Conservation (phyloP, 2,113 vertebrate species). For the Oreochromis tanganicae region DNA sequence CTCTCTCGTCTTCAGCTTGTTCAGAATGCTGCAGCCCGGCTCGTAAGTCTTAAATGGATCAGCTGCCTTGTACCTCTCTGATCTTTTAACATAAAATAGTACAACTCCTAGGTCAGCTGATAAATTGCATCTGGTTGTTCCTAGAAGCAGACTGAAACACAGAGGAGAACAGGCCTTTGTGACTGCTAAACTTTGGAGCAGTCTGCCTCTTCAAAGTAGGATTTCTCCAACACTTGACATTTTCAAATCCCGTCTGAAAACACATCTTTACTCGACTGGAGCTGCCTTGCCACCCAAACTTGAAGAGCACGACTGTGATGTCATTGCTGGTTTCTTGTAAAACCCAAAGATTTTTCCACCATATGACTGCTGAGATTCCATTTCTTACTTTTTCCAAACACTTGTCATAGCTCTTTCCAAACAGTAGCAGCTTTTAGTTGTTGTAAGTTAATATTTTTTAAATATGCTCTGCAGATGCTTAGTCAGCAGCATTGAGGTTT, state of each 20-base stretch:
- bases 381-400: not conserved
- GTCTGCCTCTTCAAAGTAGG: not conserved
- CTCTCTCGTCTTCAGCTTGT: accelerated
- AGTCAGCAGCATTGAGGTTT: not conserved
- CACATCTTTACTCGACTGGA: accelerated
- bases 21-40: not conserved
- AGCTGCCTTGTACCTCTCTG: not conserved
- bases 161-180: not conserved
- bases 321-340: not conserved
- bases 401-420: not conserved
- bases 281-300: not conserved
- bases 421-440: not conserved
- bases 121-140: not conserved
- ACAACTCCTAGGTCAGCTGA: accelerated
- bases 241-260: not conserved
- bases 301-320: accelerated
- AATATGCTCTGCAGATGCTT: not conserved
- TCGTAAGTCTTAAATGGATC: not conserved
- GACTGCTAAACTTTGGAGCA: not conserved
- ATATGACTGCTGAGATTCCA: not conserved
- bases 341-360: not conserved
- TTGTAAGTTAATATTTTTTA: not conserved
- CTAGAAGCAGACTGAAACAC: not conserved
- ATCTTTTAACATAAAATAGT: not conserved
- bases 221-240: not conserved